Conservation (phyloP, 2,888 invertebrate species). For the Eupithecia insigniata region DNA sequence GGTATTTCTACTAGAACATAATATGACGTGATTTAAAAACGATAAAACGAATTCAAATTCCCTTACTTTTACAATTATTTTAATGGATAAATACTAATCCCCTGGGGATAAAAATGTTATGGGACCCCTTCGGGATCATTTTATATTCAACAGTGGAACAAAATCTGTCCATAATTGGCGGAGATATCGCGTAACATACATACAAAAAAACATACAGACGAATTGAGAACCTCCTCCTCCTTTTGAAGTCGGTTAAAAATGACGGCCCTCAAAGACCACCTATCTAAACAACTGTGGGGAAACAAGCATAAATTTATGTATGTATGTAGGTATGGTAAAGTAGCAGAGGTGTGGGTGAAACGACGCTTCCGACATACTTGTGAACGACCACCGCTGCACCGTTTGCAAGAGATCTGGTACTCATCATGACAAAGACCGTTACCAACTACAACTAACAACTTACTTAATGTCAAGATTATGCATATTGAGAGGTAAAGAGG, state of each 20-base stretch:
- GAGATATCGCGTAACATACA: too few relatives aligned
- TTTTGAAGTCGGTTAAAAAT: too few relatives aligned
- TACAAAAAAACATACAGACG: too few relatives aligned
- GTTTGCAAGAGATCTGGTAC: slow-evolving; percentile 46
- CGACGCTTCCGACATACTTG: slow-evolving; percentile 53
- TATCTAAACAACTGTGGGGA: slow-evolving; percentile 40
- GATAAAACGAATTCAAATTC: too few relatives aligned
- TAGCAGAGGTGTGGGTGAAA: slow-evolving; percentile 54
- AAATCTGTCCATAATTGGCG: too few relatives aligned
- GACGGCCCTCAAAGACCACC: slow-evolving; percentile 42
- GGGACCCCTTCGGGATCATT: too few relatives aligned
- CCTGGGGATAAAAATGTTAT: too few relatives aligned
- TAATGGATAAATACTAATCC: too few relatives aligned
- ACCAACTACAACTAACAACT: slow-evolving; percentile 34
- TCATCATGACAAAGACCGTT: slow-evolving; percentile 65
- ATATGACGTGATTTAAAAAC: too few relatives aligned
- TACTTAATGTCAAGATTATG: background rate
- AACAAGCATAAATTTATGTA: slow-evolving; percentile 23
- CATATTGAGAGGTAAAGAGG: background rate
- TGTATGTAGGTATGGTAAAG: slow-evolving; percentile 23
- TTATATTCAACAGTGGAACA: too few relatives aligned
- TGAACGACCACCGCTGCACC: slow-evolving; percentile 44
- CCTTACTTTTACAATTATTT: too few relatives aligned
- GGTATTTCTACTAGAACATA: background rate
- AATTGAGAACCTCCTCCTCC: too few relatives aligned